Evolutionary conservation across 2,888 invertebrate genomes (phyloP), one percentile per base, ranked within the genome.

Genomic region (Melitaea athalia): DNA sequence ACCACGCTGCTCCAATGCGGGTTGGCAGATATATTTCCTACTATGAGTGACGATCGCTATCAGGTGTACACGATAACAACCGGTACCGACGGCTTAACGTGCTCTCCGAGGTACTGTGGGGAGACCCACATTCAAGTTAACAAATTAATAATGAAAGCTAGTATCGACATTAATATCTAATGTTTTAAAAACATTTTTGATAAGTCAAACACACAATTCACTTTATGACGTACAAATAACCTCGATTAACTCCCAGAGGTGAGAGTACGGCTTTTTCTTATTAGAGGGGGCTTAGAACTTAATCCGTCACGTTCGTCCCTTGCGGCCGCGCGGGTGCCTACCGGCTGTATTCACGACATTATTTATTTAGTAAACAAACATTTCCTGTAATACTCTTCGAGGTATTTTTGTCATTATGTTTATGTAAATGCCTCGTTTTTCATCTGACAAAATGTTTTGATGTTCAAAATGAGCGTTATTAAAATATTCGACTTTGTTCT

Each of bases 281-380:
- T 60, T 60, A 10, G n/a, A 45, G 60, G 8, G 31, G 31, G 45
- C 60, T 47, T 47, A 31, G 31, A 47, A 42, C 24, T 47, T 60
- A 60, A 60, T 60, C 43, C 31, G 60, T 60, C 60, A 60, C 60
- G 60, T 60, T 7, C 43, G 24, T 47, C 60, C 47, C 31, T 12
- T 10, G 24, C 8, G 60, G 24, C 45, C 12, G 42, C n/a, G 33
- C 55, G n/a, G 6, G 33, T 14, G 55, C 33, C n/a, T n/a, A 6
- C 7, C 8, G 8, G 3, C 14, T 55, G 33, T 55, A n/a, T 55
- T 33, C 3, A 7, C n/a, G 33, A 11, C 17, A 52, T 24, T 31
- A 24, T 11, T 24, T 24, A 52, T 52, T 52, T 52, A 52, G 12
- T 17, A 52, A 12, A 10, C 52, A 24, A 52, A 52, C 50, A 50